These are phyloP conservation scores for Suillia variegata DNA, from an alignment of 2,888 invertebrate species.

Conservation along the genomic window DNA sequence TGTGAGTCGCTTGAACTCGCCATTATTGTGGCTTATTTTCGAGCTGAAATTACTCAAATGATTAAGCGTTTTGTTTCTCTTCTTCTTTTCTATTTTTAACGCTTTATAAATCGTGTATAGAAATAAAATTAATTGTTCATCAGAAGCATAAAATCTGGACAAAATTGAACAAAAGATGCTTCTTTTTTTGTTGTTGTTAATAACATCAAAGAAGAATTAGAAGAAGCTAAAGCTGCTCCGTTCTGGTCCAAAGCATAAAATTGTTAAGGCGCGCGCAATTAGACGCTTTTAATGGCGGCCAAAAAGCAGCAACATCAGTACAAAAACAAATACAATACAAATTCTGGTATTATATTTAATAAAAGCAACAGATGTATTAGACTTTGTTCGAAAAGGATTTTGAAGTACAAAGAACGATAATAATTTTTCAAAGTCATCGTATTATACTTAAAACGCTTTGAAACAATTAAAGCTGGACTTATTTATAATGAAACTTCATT, in stretches of 20 bases:
- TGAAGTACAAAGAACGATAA: no score
- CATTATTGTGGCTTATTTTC: constrained; percentile 8
- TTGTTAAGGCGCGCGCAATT: not conserved
- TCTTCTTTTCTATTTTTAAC: constrained; percentile 1
- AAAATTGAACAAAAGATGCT: not conserved
- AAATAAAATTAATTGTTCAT: no score
- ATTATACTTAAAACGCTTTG: no score
- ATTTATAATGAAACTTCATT: no score
- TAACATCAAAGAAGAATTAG: not conserved
- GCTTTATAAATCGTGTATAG: not conserved
- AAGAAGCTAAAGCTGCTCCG: not conserved
- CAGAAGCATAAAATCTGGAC: not conserved
- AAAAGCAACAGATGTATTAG: no score
- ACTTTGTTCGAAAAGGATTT: no score
- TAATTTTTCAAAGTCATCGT: no score
- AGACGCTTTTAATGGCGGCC: no score
- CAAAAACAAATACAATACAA: no score
- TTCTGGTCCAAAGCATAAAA: constrained; percentile 1
- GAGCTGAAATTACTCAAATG: not conserved
- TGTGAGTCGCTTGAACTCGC: constrained; percentile 6
- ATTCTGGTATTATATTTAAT: no score
- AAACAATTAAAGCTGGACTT: no score
- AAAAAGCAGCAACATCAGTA: no score
- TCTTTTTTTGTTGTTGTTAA: not conserved
- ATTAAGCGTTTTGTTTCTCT: constrained; percentile 3